Evolutionary conservation across 2,113 vertebrate genomes (phyloP).

Genomic region (Onychostruthus taczanowskii): DNA sequence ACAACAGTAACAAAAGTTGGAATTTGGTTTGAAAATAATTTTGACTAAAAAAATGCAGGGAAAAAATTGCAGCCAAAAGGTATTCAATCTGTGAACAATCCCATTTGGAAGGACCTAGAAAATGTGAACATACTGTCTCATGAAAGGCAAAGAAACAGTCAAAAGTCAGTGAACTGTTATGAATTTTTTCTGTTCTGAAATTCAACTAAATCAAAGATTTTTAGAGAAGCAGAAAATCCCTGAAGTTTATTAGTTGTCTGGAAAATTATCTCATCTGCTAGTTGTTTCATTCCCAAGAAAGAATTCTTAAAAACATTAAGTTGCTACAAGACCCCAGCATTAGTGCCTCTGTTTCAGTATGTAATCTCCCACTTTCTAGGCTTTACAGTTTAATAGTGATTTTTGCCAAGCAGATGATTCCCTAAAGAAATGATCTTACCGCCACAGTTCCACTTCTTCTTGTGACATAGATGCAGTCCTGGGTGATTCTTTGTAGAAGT

Average conservation of each 20-base stretch:
- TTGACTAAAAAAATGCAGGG: background rate
- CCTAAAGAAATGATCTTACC: constrained; percentile 70
- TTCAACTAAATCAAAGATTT: background rate
- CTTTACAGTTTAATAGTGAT: background rate
- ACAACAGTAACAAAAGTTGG: background rate
- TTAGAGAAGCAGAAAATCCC: background rate
- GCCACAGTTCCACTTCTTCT: constrained; percentile 83
- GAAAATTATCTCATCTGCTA: background rate
- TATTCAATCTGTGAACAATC: background rate
- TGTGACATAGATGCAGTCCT: constrained; percentile 77
- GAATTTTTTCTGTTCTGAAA: background rate
- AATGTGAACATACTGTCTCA: background rate
- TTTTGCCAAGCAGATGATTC: background rate
- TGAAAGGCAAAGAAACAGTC: background rate
- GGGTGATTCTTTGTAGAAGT: constrained; percentile 85
- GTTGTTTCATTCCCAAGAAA: background rate
- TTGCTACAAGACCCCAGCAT: background rate
- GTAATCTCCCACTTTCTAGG: background rate
- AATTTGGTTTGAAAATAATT: background rate
- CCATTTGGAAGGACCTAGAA: background rate
- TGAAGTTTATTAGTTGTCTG: no score
- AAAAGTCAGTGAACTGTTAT: background rate
- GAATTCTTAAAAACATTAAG: background rate
- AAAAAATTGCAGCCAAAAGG: background rate
- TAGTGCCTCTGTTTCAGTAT: background rate